Evolutionary conservation across 2,888 invertebrate genomes (phyloP).

Genomic region (Lasioglossum lativentre): DNA sequence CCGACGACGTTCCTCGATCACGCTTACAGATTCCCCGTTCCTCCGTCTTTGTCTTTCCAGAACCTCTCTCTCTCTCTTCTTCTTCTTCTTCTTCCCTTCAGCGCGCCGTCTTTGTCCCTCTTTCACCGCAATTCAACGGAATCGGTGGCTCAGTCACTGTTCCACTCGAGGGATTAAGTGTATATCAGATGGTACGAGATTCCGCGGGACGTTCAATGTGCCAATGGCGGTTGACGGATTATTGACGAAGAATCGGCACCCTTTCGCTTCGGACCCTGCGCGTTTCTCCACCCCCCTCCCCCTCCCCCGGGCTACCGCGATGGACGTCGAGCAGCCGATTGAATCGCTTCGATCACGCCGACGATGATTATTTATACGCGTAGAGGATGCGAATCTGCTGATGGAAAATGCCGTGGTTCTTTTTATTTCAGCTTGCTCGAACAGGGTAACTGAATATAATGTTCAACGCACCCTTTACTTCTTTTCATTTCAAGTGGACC

Average conservation of each 20-base stretch:
- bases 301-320: neutral
- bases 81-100: neutral
- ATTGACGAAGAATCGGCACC: conserved; percentile 27
- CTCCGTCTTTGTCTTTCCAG: neutral
- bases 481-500: neutral
- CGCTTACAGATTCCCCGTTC: conserved; percentile 40
- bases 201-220: conserved; percentile 77
- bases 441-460: neutral
- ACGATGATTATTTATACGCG: neutral
- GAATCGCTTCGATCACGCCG: neutral
- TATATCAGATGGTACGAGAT: conserved; percentile 74
- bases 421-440: neutral
- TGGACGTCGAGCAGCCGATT: neutral
- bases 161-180: conserved; percentile 69
- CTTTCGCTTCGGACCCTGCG: neutral
- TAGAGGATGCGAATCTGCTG: neutral
- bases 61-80: neutral
- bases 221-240: conserved; percentile 62
- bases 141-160: conserved; percentile 56
- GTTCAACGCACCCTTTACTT: neutral
- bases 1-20: conserved; percentile 37
- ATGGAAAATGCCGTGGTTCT: neutral
- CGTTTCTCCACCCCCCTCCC: neutral
- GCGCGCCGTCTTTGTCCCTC: conserved; percentile 11
- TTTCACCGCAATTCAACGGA: conserved; percentile 54